A percentile compares a stretch with the other conserved stretches of the same genome.
Evolutionary conservation across 2,797 vertebrate genomes (phyloP).

Genomic region (Choloepus didactylus): DNA sequence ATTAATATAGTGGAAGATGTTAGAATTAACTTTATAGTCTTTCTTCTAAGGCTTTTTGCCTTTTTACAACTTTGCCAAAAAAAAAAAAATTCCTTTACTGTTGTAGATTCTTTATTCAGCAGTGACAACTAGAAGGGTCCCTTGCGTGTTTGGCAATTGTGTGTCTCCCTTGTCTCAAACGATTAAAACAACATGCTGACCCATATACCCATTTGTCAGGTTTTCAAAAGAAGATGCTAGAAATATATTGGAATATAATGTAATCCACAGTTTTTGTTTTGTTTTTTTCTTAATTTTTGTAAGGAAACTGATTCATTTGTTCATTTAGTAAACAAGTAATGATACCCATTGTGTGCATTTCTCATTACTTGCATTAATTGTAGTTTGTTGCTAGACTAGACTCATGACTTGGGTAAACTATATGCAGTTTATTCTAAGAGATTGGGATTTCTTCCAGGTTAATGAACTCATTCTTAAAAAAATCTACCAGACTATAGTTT

Average conservation of each 20-base stretch:
- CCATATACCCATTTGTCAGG: not conserved
- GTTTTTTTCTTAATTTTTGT: constrained; percentile 53
- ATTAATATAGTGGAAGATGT: not conserved
- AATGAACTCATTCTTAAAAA: constrained; percentile 29
- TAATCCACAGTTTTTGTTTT: not conserved
- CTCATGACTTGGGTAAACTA: not conserved
- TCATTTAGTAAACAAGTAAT: not conserved
- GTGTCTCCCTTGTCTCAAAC: not conserved
- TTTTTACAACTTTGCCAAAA: constrained; percentile 3
- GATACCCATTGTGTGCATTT: not conserved
- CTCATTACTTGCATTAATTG: not conserved
- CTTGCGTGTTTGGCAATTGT: not conserved
- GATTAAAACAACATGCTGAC: constrained; percentile 36
- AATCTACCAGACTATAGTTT: not conserved
- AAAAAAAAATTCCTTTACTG: not conserved
- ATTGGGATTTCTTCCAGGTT: not conserved
- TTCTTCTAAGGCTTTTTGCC: not conserved
- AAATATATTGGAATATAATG: not conserved
- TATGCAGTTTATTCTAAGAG: not conserved
- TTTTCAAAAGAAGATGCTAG: not conserved
- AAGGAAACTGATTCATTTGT: not conserved
- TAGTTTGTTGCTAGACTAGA: not conserved
- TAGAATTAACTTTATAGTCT: not conserved
- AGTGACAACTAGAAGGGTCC: not conserved
- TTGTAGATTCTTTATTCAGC: not conserved